Base-by-base conservation (phyloP, 2,888 invertebrate genomes). In the Hermodice carunculata region DNA sequence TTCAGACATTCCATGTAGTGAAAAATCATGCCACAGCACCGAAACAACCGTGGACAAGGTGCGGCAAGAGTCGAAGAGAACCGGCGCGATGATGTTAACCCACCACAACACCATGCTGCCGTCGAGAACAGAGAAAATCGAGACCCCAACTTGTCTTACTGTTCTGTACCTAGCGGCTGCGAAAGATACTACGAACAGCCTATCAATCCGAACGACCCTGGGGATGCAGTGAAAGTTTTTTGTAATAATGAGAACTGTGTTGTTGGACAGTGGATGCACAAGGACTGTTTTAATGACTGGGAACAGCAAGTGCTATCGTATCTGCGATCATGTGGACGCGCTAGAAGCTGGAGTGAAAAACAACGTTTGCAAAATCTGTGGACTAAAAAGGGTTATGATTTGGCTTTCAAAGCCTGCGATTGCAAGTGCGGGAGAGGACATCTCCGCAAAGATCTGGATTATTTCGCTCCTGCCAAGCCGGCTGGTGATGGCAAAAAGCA, bases 381-480 rank as follows among this genome's bases (percentile, higher is more conserved):
- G 98, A 96, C 96, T 62, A 97, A 97, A 87, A 96, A 96, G 87
- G 97, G 97, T 59, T 97, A 97, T 88, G 97, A 98, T 87, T 87
- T 97, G 85, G 96, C 96, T 6, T 96, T 93, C 87, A 96, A 67
- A 54, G 69, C 67, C 14, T 98, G 97, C 88, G 93, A 93, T 43
- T 98, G 98, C 88, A 92, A 93, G 71, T 97, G 97, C 87, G 94
- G 94, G 2, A 90, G 94, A 32, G 97, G 97, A 5, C 96, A 96
- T 82, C 87, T 98, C 77, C 93, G 95, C 82, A 98, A 97, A 87
- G 97, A 98, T 87, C 88, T 96, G 56, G 95, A 97, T 85, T 97
- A 96, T 94, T 89, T 92, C 81, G 91, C 94, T 60, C 92, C 93
- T 40, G n/a, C n/a, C n/a, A n/a, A n/a, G n/a, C 90, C 52, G 34